Conservation (phyloP, 2,888 invertebrate genomes). For the Drosophila kanekoi region DNA sequence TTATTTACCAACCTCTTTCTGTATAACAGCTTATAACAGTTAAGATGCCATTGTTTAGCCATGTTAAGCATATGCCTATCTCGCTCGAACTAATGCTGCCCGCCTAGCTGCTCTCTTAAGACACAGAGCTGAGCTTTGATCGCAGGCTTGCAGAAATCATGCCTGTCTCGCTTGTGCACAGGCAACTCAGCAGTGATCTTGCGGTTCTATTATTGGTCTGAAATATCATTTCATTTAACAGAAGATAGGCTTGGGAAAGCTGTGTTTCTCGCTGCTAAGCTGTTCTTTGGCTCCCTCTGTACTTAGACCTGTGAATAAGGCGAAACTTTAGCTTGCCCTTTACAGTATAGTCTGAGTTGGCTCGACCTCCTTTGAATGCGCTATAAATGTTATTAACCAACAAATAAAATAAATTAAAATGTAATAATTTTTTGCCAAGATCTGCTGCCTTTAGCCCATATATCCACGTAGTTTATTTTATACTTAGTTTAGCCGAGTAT, state of each 20-base stretch:
- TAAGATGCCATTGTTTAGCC: background rate
- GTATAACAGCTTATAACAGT: background rate
- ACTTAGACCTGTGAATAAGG: too few species aligned
- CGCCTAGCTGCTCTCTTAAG: too few species aligned
- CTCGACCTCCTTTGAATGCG: too few species aligned
- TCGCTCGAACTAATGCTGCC: background rate
- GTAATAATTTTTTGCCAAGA: slow-evolving; percentile 24
- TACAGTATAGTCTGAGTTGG: too few species aligned
- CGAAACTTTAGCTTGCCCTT: too few species aligned
- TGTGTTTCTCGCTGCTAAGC: too few species aligned
- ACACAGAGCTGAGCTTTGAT: background rate
- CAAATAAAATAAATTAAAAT: slow-evolving; percentile 14
- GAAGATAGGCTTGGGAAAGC: background rate
- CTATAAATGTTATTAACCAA: background rate
- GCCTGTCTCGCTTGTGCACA: background rate
- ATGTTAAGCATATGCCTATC: background rate
- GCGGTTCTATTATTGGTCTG: background rate
- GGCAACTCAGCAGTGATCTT: background rate
- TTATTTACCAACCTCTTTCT: background rate
- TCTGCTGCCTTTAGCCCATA: slow-evolving; percentile 8
- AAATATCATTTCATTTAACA: background rate
- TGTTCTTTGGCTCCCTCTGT: too few species aligned
- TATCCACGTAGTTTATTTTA: slow-evolving; percentile 27
- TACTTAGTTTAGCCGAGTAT: slow-evolving; percentile 24
- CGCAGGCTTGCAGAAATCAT: background rate